Evolutionary conservation across 2,113 vertebrate species (phyloP), one percentile per base, ranked within the genome.

Genomic region (Saguinus midas): DNA sequence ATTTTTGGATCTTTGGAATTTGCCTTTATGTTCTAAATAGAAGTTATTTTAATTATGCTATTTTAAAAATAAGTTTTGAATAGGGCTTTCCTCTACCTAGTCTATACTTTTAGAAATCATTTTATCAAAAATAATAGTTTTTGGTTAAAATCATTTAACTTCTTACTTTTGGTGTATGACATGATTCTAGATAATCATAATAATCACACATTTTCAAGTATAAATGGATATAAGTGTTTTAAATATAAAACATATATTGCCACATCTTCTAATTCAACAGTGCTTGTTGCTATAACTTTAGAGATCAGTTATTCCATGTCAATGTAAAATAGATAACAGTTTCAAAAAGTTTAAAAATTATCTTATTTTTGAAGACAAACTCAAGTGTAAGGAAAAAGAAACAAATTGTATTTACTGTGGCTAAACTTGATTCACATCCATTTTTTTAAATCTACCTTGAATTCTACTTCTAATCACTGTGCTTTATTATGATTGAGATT

Each of bases 1-100:
- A 97, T 73, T 94, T 96, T 76, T 78, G 27, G 64, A 82, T 95
- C 66, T 96, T 83, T 95, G 93, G 96, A 97, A 14, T 82, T 92
- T 11, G 2, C 76, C 40, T 79, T 86, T 92, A 35, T 90, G 70
- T 58, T 97, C 78, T 87, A 96, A 95, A 95, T 48, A 40, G 4
- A 86, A 91, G 29, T 79, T 70, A 52, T 37, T 79, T 25, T 78
- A 88, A 72, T 91, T 91, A 78, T 40, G 8, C 12, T 61, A 58
- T 91, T 89, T 23, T 78, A 61, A 40, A 64, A 91, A 80, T 64
- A 23, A 94, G 1, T 78, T 95, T 94, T 93, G n/a, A 86, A 91
- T 94, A 92, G 50, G 5, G 5, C 12, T 87, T 91, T 1, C 6
- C 13, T 29, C n/a, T 91, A 79, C 3, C 32, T 50, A 6, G 3